Evolutionary conservation across 2,797 vertebrate genomes (phyloP).

Genomic region (Lindbergichthys nudifrons): DNA sequence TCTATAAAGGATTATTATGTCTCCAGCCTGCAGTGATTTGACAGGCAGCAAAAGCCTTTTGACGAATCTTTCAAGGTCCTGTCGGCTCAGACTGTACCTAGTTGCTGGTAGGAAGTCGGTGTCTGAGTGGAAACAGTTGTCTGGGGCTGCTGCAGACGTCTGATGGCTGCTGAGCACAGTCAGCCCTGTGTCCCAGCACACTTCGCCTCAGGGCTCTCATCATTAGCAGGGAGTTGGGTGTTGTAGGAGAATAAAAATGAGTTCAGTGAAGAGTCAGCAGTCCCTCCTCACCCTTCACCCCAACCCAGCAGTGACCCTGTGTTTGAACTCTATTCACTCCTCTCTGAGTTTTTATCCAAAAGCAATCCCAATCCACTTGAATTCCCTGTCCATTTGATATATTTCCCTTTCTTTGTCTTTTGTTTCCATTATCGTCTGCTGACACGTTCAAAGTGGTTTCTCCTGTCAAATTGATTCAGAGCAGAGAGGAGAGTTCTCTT

Average conservation of each 20-base stretch:
- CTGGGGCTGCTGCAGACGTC: constrained; percentile 62
- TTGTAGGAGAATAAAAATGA: constrained; percentile 73
- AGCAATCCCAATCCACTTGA: constrained; percentile 9
- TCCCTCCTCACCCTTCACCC: constrained; percentile 25
- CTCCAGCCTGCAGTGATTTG: constrained; percentile 41
- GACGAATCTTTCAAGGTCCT: constrained; percentile 54
- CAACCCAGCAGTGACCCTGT: constrained; percentile 44
- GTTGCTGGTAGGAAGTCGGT: constrained; percentile 42
- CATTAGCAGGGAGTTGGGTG: constrained; percentile 68
- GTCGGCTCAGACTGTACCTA: constrained; percentile 50
- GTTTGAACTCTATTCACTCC: constrained; percentile 16
- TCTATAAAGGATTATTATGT: constrained; percentile 33
- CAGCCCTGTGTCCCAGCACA: constrained; percentile 45
- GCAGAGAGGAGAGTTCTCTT: neutral
- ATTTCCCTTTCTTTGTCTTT: constrained; percentile 16
- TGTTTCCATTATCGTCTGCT: constrained; percentile 29
- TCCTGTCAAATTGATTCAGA: constrained; percentile 29
- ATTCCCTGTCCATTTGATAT: constrained; percentile 31
- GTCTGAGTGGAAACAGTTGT: constrained; percentile 76
- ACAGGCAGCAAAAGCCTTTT: constrained; percentile 45
- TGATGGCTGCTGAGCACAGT: constrained; percentile 61
- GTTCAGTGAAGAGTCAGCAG: constrained; percentile 78
- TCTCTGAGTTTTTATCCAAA: constrained; percentile 23
- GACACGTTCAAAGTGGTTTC: constrained; percentile 2
- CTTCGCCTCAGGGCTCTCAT: constrained; percentile 72